Evolutionary conservation across 2,113 vertebrate genomes (phyloP).

Genomic region (Ginglymostoma cirratum): DNA sequence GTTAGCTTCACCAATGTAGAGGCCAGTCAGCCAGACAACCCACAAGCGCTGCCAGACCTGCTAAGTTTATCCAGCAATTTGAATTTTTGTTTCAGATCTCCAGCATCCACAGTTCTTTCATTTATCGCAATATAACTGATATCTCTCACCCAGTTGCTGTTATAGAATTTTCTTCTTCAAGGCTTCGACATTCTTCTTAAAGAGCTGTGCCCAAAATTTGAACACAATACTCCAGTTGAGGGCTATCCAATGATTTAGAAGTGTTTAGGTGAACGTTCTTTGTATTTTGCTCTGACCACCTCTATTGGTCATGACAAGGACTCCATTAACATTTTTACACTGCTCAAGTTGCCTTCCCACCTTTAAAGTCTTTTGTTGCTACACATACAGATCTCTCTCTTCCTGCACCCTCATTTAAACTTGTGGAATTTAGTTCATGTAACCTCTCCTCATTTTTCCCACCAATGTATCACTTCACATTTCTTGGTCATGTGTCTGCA

Average conservation of each 20-base stretch:
- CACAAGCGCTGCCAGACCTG: no score
- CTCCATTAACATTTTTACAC: neutral
- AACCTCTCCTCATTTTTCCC: neutral
- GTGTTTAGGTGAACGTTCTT: neutral
- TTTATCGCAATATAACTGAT: no score
- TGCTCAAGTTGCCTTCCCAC: neutral
- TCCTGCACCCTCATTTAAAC: neutral
- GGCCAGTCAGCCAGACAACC: no score
- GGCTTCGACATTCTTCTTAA: neutral
- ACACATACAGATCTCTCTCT: neutral
- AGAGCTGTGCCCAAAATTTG: neutral
- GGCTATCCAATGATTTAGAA: neutral
- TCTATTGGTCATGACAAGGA: neutral
- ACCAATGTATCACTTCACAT: neutral
- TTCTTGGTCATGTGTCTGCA: neutral
- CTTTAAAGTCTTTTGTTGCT: neutral
- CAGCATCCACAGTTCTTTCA: no score
- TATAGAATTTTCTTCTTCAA: neutral
- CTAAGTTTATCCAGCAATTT: no score
- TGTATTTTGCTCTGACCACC: neutral
- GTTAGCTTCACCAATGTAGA: no score
- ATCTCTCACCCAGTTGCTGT: neutral
- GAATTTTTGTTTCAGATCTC: no score
- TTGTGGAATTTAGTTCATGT: neutral
- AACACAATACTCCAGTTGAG: neutral